These are phyloP conservation scores for Rhabdornis inornatus DNA, from an alignment of 2,113 vertebrate genomes.

Conservation along the genomic window DNA sequence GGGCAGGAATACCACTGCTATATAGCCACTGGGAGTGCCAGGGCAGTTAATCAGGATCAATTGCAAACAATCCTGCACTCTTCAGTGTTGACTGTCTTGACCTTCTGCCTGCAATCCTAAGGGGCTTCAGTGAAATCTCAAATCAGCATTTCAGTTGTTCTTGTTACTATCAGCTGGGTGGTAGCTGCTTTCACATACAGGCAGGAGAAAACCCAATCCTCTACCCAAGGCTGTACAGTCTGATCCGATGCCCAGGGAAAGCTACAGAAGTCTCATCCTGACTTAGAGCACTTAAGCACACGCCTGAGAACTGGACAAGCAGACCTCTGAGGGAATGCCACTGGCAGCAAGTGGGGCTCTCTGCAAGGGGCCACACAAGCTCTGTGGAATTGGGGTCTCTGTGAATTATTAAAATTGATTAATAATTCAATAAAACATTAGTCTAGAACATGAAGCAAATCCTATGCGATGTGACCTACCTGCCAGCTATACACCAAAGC, in stretches of 20 bases:
- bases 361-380: background rate
- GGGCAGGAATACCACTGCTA: background rate
- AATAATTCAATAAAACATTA: slow-evolving; percentile 43
- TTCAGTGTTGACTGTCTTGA: background rate
- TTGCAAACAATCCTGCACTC: background rate
- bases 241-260: background rate
- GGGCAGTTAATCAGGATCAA: background rate
- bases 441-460: slow-evolving; percentile 20
- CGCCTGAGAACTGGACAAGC: background rate
- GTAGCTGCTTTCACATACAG: background rate
- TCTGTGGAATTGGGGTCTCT: background rate
- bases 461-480: background rate
- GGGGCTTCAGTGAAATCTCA: background rate
- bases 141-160: background rate
- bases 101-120: background rate
- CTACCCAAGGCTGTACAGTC: background rate
- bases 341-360: background rate
- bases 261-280: background rate
- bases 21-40: background rate
- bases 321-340: background rate
- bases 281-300: background rate
- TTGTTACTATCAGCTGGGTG: background rate
- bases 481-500: background rate
- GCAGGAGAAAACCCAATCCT: background rate
- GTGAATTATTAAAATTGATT: slow-evolving; percentile 45